A percentile compares a stretch with the other conserved stretches of the same genome.
Conservation (phyloP, 2,113 vertebrate genomes). For the Zosterops hypoxanthus region DNA sequence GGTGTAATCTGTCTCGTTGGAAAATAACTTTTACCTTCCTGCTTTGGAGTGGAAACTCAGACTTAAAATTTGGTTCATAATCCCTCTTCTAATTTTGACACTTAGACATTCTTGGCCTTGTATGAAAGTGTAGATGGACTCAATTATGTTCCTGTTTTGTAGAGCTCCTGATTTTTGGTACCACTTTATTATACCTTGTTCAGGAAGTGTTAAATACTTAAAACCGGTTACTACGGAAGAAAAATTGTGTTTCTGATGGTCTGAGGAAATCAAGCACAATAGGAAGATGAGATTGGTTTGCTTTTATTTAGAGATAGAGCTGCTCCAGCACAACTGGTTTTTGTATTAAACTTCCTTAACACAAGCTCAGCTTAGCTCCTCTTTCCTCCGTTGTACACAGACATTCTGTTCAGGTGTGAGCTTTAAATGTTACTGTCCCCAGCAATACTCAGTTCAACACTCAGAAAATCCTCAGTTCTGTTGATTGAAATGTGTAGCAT, state of each 20-base stretch:
- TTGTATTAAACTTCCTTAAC: background rate
- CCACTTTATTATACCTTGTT: background rate
- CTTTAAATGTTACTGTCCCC: background rate
- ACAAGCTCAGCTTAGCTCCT: background rate
- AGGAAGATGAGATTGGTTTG: background rate
- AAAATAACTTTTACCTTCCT: background rate
- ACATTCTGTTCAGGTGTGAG: background rate
- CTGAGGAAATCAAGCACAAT: background rate
- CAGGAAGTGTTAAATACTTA: background rate
- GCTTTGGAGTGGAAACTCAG: background rate
- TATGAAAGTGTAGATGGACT: background rate
- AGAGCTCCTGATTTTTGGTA: background rate
- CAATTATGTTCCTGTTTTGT: background rate
- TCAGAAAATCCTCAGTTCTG: background rate
- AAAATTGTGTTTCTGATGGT: background rate
- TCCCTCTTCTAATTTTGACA: background rate
- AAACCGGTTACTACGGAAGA: background rate
- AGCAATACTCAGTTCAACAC: background rate
- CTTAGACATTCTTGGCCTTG: background rate
- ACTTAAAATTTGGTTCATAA: background rate
- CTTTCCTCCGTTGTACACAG: background rate
- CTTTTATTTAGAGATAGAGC: background rate
- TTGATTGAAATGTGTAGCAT: background rate
- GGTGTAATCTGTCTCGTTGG: background rate
- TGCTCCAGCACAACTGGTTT: background rate